phyloP scores from a whole-genome alignment of 2,888 invertebrate genomes.

The Metellina segmentata region DNA sequence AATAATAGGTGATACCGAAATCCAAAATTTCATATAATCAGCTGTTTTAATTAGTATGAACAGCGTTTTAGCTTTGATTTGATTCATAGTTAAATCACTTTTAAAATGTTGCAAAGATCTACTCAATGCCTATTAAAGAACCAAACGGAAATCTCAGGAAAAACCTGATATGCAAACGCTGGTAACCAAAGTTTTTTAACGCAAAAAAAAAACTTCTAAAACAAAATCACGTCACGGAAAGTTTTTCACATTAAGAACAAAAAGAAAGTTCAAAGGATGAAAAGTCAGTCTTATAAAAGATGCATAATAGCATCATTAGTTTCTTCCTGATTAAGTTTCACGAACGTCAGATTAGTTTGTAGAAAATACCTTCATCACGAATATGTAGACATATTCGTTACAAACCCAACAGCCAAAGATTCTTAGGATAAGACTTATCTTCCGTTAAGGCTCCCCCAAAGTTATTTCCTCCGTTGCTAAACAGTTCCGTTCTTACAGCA shows the following conservation, averaged over 20 bases:
- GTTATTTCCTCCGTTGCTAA: not conserved
- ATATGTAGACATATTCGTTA: slow-evolving; percentile 9
- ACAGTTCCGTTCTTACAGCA: slow-evolving; percentile 8
- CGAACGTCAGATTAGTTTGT: not conserved
- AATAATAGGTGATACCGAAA: no score
- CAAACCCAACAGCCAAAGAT: not conserved
- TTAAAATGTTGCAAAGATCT: no score
- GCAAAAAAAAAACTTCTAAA: no score
- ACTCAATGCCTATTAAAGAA: no score
- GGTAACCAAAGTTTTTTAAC: no score
- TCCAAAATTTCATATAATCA: no score
- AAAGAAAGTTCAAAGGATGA: not conserved
- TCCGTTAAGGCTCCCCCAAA: not conserved
- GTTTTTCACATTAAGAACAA: not conserved
- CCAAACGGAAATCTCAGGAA: no score
- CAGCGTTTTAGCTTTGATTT: no score
- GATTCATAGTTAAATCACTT: no score
- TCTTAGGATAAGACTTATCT: not conserved
- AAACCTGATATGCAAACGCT: no score
- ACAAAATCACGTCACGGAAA: not conserved
- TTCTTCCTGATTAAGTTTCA: slow-evolving; percentile 29
- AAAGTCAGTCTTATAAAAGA: not conserved
- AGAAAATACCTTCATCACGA: slow-evolving; percentile 3
- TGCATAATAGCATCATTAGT: not conserved
- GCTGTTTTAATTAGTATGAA: no score